Conservation (phyloP, 1,140 invertebrate genomes). For the Dreissena polymorpha region DNA sequence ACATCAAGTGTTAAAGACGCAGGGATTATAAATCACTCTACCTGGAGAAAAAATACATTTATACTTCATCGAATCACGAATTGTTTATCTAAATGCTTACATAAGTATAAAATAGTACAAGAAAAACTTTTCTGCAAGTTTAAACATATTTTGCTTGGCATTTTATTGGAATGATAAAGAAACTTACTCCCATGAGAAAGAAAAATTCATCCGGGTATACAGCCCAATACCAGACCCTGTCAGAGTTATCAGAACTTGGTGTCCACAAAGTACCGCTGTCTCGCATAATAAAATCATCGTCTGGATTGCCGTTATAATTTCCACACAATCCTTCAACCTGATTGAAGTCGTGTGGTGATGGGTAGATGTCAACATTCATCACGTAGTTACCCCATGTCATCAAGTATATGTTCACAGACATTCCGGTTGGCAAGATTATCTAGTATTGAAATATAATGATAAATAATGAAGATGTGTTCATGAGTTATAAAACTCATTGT, state of each 20-base stretch:
- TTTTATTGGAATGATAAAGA: too few relatives aligned
- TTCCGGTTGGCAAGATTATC: neutral
- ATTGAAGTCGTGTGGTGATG: too few relatives aligned
- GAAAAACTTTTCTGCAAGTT: neutral
- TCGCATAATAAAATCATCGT: slow-evolving; percentile 11
- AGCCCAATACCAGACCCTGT: slow-evolving; percentile 8
- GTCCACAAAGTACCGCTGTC: neutral
- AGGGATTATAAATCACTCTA: too few relatives aligned
- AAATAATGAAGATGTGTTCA: too few relatives aligned
- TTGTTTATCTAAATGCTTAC: neutral
- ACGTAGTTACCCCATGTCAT: too few relatives aligned
- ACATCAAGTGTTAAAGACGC: too few relatives aligned
- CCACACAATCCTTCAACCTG: slow-evolving; percentile 9
- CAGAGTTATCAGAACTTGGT: neutral
- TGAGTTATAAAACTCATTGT: too few relatives aligned
- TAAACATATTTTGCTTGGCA: too few relatives aligned
- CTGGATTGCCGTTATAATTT: slow-evolving; percentile 18
- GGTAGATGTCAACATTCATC: too few relatives aligned
- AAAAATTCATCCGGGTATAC: slow-evolving; percentile 24
- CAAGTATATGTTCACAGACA: too few relatives aligned
- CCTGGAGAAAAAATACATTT: neutral
- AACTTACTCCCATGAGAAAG: slow-evolving; percentile 27
- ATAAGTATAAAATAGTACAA: neutral
- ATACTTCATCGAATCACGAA: neutral
- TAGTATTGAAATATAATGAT: neutral